Evolutionary conservation across 1,140 invertebrate genomes (phyloP).

Genomic region (Drosophila triauraria): DNA sequence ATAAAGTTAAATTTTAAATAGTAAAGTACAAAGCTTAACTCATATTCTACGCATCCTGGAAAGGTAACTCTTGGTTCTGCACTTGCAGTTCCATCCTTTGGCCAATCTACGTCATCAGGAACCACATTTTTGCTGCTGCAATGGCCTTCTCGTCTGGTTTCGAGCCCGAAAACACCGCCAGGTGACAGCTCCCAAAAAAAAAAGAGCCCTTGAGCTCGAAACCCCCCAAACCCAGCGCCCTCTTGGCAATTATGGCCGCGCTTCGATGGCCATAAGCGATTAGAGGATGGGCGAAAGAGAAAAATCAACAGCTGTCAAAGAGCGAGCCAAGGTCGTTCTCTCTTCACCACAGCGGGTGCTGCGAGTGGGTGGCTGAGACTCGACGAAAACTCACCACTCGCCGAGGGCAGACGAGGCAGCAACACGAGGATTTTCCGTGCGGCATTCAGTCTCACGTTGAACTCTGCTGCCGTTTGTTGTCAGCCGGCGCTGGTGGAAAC

Average conservation of each 20-base stretch:
- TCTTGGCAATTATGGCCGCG: slow-evolving; percentile 21
- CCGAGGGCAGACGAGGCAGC: slow-evolving; percentile 6
- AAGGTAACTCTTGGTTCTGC: neutral
- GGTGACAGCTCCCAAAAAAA: neutral
- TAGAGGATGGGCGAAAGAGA: slow-evolving; percentile 18
- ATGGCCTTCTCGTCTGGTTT: neutral
- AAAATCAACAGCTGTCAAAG: slow-evolving; percentile 78
- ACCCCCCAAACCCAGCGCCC: neutral
- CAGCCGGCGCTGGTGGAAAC: slow-evolving; percentile 16
- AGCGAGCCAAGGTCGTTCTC: slow-evolving; percentile 64
- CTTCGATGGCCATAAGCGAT: slow-evolving; percentile 32
- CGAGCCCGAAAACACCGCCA: slow-evolving; percentile 1
- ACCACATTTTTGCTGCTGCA: slow-evolving; percentile 4
- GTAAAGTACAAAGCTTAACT: too few species aligned
- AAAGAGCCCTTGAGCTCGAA: neutral
- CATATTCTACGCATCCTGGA: neutral
- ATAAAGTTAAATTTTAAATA: too few species aligned
- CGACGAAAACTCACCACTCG: slow-evolving; percentile 52
- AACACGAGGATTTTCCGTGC: slow-evolving; percentile 19
- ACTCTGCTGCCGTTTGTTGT: slow-evolving; percentile 73
- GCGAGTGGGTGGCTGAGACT: slow-evolving; percentile 1
- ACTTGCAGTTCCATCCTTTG: neutral
- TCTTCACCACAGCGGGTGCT: slow-evolving; percentile 42
- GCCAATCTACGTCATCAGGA: neutral
- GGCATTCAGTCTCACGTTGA: slow-evolving; percentile 75